phyloP scores from a whole-genome alignment of 2,797 vertebrate genomes.

The Buphagus erythrorhynchus region DNA sequence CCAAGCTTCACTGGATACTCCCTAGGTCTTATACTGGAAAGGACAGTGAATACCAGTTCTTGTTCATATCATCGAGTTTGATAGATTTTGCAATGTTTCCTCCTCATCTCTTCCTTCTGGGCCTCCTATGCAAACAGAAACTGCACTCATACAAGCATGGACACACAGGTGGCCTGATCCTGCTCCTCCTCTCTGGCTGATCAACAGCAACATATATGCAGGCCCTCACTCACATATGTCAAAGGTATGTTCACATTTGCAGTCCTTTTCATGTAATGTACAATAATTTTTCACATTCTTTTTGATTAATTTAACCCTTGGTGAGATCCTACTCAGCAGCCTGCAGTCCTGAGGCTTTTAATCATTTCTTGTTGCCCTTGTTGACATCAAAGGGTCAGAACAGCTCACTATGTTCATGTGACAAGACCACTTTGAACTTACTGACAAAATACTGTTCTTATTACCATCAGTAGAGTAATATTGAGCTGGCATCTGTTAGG shows the following conservation, averaged over 20 bases:
- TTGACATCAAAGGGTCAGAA: background rate
- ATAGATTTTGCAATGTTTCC: background rate
- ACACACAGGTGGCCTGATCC: background rate
- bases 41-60: background rate
- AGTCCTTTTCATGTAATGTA: background rate
- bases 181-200: background rate
- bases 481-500: background rate
- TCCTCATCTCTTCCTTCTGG: background rate
- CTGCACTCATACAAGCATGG: background rate
- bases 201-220: background rate
- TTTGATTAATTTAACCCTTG: background rate
- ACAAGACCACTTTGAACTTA: background rate
- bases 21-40: background rate
- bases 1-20: background rate
- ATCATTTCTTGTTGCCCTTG: background rate
- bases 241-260: background rate
- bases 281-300: background rate
- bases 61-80: accelerated
- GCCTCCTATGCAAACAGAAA: background rate
- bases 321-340: background rate
- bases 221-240: background rate
- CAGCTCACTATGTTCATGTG: background rate
- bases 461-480: background rate
- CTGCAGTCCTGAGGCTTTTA: background rate
- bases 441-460: background rate